A percentile compares a stretch with the other conserved stretches of the same genome.
These are phyloP conservation scores for Amblyjoppa fuscipennis DNA, from an alignment of 2,888 invertebrate species.

Conservation along the genomic window DNA sequence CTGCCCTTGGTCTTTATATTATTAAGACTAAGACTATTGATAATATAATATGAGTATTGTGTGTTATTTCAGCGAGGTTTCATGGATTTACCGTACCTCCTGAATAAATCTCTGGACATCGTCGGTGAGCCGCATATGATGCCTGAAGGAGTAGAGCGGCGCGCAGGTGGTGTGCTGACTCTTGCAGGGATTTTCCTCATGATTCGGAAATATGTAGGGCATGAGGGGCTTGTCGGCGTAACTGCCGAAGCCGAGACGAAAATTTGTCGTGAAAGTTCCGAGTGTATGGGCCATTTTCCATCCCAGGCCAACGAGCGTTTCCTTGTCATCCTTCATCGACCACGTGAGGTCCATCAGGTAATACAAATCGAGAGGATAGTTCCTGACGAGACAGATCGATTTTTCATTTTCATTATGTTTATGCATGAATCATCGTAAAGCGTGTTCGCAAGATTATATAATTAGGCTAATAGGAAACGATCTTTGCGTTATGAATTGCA, in stretches of 20 bases:
- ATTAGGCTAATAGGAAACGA: constrained; percentile 33
- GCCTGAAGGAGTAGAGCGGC: constrained; percentile 93
- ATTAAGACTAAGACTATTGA: no score
- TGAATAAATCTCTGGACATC: constrained; percentile 87
- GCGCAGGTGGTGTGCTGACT: constrained; percentile 88
- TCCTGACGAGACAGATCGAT: constrained; percentile 84
- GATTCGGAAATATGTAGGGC: constrained; percentile 88
- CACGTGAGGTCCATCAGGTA: constrained; percentile 96
- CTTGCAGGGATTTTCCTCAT: constrained; percentile 88
- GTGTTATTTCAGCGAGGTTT: neutral
- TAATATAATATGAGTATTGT: neutral
- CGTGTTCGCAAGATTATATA: constrained; percentile 18
- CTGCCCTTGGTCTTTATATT: no score
- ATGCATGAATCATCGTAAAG: neutral
- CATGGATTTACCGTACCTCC: constrained; percentile 71
- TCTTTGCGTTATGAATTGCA: constrained; percentile 8
- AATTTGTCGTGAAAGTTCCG: constrained; percentile 90
- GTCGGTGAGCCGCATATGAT: constrained; percentile 90
- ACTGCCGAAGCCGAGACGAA: constrained; percentile 91
- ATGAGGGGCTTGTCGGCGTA: constrained; percentile 93
- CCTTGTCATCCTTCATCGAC: constrained; percentile 95
- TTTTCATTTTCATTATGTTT: constrained; percentile 19
- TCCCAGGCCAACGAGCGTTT: constrained; percentile 90
- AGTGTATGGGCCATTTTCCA: constrained; percentile 88
- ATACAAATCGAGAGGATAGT: constrained; percentile 95